Base-by-base conservation (phyloP, 2,113 vertebrate species). In the Atrichornis clamosus region DNA sequence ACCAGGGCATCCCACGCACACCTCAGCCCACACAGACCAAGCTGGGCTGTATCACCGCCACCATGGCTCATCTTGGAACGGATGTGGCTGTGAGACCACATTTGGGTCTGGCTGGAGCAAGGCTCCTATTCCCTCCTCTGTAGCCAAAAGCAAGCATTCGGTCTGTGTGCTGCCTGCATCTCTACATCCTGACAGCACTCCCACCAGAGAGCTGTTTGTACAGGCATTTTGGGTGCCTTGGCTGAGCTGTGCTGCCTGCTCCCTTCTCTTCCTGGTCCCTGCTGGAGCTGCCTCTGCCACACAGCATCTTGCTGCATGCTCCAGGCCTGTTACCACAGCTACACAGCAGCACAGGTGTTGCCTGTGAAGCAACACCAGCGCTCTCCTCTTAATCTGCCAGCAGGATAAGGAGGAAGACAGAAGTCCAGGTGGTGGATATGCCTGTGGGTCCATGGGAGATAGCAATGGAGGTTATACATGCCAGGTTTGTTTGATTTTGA, bases 341-440 rank as follows among this genome's bases (percentile, higher is more conserved):
- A 13, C 3, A 12, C 3, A 3, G 32, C 26, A 72, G n/a, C 44
- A 69, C 0, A 0, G 15, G 28, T 30, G 6, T 7, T 55, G 19
- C 30, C n/a, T 4, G 4, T 39, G 18, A 87, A 53, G 11, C 26
- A 70, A 49, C 11, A 49, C 5, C 32, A 41, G 12, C 19, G 37
- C 23, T 26, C 22, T 81, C 8, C 49, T 87, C 37, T 83, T n/a
- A n/a, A 44, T 26, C 41, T 39, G 9, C 27, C 1, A 4, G 5
- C 39, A 74, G 23, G 2, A 16, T 27, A 28, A 62, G n/a, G 18
- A 78, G 22, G 5, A 84, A 84, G 37, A 18, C 42, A 44, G 35
- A 94, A 81, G 15, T 11, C 10, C 15, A 59, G 26, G 8, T 42
- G 21, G 13, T 7, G 37, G 13, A 10, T 47, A 39, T 10, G 30